A percentile compares a stretch with the other conserved stretches of the same genome.
Evolutionary conservation across 2,113 vertebrate genomes (phyloP).

Genomic region (Patagioenas fasciata): DNA sequence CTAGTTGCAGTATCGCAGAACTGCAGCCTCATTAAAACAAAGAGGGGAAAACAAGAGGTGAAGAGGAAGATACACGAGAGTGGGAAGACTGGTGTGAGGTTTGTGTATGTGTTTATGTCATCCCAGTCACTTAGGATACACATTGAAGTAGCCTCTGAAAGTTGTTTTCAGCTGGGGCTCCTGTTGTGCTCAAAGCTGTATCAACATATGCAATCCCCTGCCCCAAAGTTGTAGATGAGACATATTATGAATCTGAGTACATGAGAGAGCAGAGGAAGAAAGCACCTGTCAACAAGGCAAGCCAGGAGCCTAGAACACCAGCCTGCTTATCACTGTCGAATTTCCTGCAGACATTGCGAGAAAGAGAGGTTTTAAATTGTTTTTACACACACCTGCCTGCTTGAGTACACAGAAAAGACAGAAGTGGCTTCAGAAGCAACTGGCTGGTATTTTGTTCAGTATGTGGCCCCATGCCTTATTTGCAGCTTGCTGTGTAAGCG

Average conservation of each 20-base stretch:
- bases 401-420: neutral
- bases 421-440: neutral
- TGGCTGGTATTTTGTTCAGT: neutral
- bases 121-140: neutral
- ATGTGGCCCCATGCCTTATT: neutral
- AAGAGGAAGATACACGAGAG: neutral
- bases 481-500: conserved; percentile 24
- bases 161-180: neutral
- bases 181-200: accelerated
- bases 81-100: neutral
- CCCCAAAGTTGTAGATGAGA: neutral
- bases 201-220: neutral
- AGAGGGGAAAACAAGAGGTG: neutral
- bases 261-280: neutral
- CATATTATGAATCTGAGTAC: neutral
- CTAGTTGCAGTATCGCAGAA: neutral
- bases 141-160: neutral
- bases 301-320: neutral
- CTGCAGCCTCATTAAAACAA: neutral
- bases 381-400: neutral
- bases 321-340: neutral
- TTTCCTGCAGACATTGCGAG: conserved; percentile 1
- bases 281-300: neutral
- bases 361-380: conserved; percentile 21
- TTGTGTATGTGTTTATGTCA: neutral